Evolutionary conservation across 2,797 vertebrate species (phyloP).

Genomic region (Apogon hyalosoma): DNA sequence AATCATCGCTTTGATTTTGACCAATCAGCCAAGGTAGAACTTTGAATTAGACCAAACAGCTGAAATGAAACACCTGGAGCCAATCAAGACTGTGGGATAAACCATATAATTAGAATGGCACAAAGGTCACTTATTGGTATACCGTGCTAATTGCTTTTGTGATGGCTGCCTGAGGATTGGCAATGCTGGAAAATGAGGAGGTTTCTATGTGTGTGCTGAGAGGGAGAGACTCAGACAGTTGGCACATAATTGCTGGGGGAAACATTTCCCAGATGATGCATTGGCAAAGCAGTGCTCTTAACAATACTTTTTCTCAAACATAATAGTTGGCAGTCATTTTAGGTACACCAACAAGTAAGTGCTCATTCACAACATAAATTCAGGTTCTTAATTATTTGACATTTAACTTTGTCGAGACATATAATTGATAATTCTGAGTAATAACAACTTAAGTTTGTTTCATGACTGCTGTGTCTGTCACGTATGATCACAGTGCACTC

Average conservation of each 20-base stretch:
- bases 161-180: slow-evolving; percentile 29
- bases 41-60: slow-evolving; percentile 62
- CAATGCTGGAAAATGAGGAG: slow-evolving; percentile 8
- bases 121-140: slow-evolving; percentile 50
- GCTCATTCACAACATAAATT: not conserved
- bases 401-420: not conserved
- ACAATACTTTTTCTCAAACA: slow-evolving; percentile 21
- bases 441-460: not conserved
- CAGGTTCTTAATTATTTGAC: not conserved
- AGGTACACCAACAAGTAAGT: slow-evolving; percentile 11
- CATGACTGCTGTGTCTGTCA: slow-evolving; percentile 14
- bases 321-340: slow-evolving; percentile 35
- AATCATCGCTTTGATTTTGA: slow-evolving; percentile 72
- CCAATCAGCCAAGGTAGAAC: slow-evolving; percentile 66
- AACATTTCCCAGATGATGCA: slow-evolving; percentile 16
- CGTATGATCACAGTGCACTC: not conserved
- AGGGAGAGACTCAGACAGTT: slow-evolving; percentile 27
- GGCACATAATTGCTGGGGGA: slow-evolving; percentile 22
- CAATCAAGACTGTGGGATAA: slow-evolving; percentile 63
- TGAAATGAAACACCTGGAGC: slow-evolving; percentile 66
- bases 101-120: slow-evolving; percentile 42
- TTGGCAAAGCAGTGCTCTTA: slow-evolving; percentile 21
- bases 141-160: slow-evolving; percentile 41
- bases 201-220: not conserved
- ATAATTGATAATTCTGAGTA: slow-evolving; percentile 11